These are phyloP conservation scores for Parnassius apollo DNA, from an alignment of 2,888 invertebrate genomes.

Conservation along the genomic window DNA sequence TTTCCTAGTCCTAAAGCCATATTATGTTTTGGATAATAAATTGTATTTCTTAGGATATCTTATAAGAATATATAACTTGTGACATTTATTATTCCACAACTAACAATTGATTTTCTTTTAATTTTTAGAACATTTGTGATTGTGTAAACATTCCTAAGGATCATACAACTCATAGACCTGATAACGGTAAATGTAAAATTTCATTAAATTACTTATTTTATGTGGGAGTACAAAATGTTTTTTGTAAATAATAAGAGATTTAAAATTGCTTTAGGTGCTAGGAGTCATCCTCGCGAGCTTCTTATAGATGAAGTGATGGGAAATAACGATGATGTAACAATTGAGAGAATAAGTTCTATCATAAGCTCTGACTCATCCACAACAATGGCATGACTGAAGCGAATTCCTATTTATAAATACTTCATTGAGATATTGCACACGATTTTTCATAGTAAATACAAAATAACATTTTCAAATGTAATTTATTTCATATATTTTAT, in stretches of 20 bases:
- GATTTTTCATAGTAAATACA: too few species aligned
- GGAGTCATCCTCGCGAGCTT: slow-evolving; percentile 45
- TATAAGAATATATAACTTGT: too few species aligned
- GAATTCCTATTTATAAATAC: too few species aligned
- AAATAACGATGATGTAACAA: slow-evolving; percentile 48
- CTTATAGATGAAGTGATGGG: slow-evolving; percentile 65
- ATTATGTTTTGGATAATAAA: too few species aligned
- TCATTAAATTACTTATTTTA: slow-evolving; percentile 29
- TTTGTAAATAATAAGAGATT: slow-evolving; percentile 14
- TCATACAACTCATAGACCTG: not conserved
- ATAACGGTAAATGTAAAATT: slow-evolving; percentile 7
- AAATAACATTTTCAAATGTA: too few species aligned
- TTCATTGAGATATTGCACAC: too few species aligned
- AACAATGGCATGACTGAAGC: slow-evolving; percentile 18
- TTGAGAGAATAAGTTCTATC: slow-evolving; percentile 59
- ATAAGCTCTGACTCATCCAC: slow-evolving; percentile 38
- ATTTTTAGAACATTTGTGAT: not conserved
- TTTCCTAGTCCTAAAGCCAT: too few species aligned
- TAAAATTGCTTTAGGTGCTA: slow-evolving; percentile 32
- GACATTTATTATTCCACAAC: too few species aligned
- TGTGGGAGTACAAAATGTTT: slow-evolving; percentile 57
- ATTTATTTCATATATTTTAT: too few species aligned
- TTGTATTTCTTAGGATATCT: too few species aligned
- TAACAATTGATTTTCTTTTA: not conserved
- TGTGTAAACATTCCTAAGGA: not conserved